Conservation (phyloP, 2,888 invertebrate genomes). For the Leistus spinibarbis region DNA sequence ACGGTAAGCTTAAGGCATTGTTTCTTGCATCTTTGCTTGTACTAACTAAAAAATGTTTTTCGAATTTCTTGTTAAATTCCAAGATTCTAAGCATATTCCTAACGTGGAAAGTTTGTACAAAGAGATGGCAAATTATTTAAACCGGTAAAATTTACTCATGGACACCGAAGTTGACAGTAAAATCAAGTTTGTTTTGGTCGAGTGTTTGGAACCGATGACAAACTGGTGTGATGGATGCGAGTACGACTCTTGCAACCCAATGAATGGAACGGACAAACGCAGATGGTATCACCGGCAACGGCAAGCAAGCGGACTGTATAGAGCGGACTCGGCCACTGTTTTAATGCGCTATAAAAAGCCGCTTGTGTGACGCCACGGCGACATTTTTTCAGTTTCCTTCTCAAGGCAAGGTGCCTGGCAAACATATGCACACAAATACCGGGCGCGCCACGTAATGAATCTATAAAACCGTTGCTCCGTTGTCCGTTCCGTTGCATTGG, state of each 20-base stretch:
- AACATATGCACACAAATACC: slow-evolving; percentile 26
- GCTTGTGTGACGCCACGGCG: slow-evolving; percentile 42
- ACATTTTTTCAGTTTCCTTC: slow-evolving; percentile 37
- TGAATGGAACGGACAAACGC: slow-evolving; percentile 1
- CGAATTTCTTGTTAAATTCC: too few species aligned
- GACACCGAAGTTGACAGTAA: too few species aligned
- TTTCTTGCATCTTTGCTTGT: too few species aligned
- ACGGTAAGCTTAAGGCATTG: too few species aligned
- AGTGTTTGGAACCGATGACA: background rate
- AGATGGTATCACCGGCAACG: slow-evolving; percentile 23
- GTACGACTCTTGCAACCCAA: slow-evolving; percentile 9
- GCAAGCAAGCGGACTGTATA: background rate
- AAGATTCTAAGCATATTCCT: too few species aligned
- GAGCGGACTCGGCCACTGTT: slow-evolving; percentile 11
- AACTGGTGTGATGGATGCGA: slow-evolving; percentile 1
- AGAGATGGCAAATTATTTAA: too few species aligned
- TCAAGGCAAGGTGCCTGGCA: slow-evolving; percentile 23
- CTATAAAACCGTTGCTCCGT: slow-evolving; percentile 26
- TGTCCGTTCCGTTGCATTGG: too few species aligned
- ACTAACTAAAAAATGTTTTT: too few species aligned
- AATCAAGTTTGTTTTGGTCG: too few species aligned
- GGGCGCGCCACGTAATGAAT: slow-evolving; percentile 24
- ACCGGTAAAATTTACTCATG: too few species aligned
- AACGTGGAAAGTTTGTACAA: too few species aligned
- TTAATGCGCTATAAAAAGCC: slow-evolving; percentile 45